A percentile compares a stretch with the other conserved stretches of the same genome.
These are phyloP conservation scores for Danaus melanippus DNA, from an alignment of 1,140 invertebrate species.

Conservation along the genomic window DNA sequence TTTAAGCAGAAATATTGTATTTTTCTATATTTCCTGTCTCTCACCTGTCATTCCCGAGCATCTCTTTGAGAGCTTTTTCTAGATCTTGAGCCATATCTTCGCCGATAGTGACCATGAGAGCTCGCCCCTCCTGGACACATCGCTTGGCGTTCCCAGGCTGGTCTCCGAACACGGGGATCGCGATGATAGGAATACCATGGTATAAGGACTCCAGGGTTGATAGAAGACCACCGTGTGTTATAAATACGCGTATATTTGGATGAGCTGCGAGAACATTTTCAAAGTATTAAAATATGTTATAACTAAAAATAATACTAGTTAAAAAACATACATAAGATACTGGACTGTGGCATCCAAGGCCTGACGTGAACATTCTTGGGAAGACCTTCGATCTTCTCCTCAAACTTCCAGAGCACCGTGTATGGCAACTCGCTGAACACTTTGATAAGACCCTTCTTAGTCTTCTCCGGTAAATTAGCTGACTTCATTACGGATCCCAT, in stretches of 20 bases:
- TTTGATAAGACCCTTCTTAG: conserved; percentile 21
- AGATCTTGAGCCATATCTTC: conserved; percentile 21
- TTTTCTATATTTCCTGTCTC: neutral
- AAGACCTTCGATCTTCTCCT: conserved; percentile 41
- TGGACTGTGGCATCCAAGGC: conserved; percentile 77
- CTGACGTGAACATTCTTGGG: conserved; percentile 73
- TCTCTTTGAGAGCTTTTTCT: conserved; percentile 14
- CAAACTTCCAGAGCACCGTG: conserved; percentile 71
- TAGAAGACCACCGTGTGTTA: conserved; percentile 77
- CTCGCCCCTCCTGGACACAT: conserved; percentile 19
- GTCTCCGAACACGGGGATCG: conserved; percentile 75
- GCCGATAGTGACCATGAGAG: conserved; percentile 19
- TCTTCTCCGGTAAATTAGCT: conserved; percentile 26
- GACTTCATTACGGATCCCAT: conserved; percentile 66
- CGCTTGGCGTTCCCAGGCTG: conserved; percentile 37
- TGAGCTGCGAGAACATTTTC: conserved; percentile 22
- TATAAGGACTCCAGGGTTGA: conserved; percentile 74
- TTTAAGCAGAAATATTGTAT: too few species aligned
- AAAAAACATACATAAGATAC: conserved; percentile 64
- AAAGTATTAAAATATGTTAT: neutral
- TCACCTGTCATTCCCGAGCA: conserved; percentile 29
- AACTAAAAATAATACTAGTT: too few species aligned
- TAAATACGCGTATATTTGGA: conserved; percentile 69
- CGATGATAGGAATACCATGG: conserved; percentile 74
- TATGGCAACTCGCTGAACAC: conserved; percentile 28